Conservation (phyloP, 2,888 invertebrate species). For the Aporophyla lueneburgensis region DNA sequence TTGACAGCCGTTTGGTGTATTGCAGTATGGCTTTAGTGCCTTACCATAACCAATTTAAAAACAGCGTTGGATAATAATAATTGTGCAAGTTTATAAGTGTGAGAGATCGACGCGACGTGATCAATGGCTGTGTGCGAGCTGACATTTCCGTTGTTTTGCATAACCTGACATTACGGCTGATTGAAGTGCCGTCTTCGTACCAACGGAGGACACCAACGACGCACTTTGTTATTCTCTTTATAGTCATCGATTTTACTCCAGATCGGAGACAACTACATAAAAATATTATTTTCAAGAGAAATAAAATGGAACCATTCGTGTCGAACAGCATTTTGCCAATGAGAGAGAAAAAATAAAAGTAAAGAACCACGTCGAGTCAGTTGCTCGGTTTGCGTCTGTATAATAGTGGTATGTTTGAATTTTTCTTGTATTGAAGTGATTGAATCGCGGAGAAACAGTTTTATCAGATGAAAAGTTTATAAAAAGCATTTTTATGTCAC, state of each 20-base stretch:
- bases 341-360: conserved; percentile 50
- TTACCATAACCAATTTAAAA: conserved; percentile 42
- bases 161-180: conserved; percentile 81
- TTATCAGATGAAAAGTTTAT: conserved; percentile 29
- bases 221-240: conserved; percentile 53
- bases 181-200: conserved; percentile 74
- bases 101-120: conserved; percentile 69
- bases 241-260: conserved; percentile 51
- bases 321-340: conserved; percentile 47
- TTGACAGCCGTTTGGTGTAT: conserved; percentile 20
- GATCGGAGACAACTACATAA: conserved; percentile 44
- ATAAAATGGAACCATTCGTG: conserved; percentile 46
- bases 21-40: conserved; percentile 11
- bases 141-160: conserved; percentile 82
- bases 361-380: conserved; percentile 39
- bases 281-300: conserved; percentile 54
- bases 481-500: conserved; percentile 24
- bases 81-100: conserved; percentile 67
- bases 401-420: conserved; percentile 33
- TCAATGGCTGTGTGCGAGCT: conserved; percentile 70
- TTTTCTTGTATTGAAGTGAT: conserved; percentile 30
- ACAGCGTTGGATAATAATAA: conserved; percentile 59
- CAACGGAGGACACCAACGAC: conserved; percentile 67
- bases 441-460: conserved; percentile 33
- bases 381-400: conserved; percentile 37